Evolutionary conservation across 2,797 vertebrate genomes (phyloP), one percentile per base, ranked within the genome.

Genomic region (Chelon auratus): DNA sequence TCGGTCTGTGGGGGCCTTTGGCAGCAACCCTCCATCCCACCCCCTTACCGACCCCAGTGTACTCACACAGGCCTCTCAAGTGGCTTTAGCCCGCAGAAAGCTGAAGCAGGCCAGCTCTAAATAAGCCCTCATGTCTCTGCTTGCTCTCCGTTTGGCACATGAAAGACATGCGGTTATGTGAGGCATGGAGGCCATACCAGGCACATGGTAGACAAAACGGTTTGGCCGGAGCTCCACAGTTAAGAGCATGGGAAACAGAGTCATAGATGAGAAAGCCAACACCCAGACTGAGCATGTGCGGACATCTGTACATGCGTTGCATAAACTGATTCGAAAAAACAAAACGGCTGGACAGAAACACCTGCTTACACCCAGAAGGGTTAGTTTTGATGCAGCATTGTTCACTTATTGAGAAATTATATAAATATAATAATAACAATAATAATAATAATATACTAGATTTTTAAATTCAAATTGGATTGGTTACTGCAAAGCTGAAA

Each of bases 101-200:
- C 86, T 71, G 82, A 71, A 81, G 26, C 84, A 64, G 66, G 75
- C 81, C 70, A 58, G 72, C 62, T 83, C 77, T 66, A 82, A 90
- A 87, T 76, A 65, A 91, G 83, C 84, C 74, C 85, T 86, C 82
- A 57, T 87, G 88, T 75, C 79, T 82, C 64, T 61, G 81, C 83
- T 77, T 61, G 87, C 80, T 80, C 83, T 67, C 68, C 9, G 51
- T 69, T 80, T 79, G 75, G 83, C 79, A 84, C 76, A 88, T 90
- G 81, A 90, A 91, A 89, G 89, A 76, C 62, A 30, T 83, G 89
- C 37, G 87, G 88, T 77, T 87, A 77, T 51, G 68, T 48, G 70
- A 82, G 67, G 61, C 75, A 81, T 53, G 39, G 67, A 84, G 75
- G 76, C 87, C 83, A 71, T 30, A 71, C 59, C 56, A 76, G 70